Conservation (phyloP, 1,140 invertebrate species). For the Drosophila tristis region DNA sequence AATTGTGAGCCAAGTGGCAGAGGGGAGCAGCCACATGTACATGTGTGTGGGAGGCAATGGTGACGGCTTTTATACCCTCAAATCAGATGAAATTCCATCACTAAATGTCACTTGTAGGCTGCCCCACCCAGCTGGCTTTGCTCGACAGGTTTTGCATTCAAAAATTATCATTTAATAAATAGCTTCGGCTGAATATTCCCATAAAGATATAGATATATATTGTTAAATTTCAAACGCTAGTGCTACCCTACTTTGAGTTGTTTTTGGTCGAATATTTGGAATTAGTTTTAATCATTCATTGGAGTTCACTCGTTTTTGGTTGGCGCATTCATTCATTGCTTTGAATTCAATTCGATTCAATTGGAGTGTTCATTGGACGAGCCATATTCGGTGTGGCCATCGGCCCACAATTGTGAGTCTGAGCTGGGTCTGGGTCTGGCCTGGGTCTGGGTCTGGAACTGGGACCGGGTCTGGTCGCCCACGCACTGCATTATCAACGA, state of each 20-base stretch:
- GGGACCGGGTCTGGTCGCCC: slow-evolving; percentile 58
- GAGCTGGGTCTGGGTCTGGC: slow-evolving; percentile 13
- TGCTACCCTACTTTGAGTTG: background rate
- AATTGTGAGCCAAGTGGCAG: slow-evolving; percentile 11
- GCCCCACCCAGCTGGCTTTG: slow-evolving; percentile 23
- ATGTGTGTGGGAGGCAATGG: slow-evolving; percentile 5
- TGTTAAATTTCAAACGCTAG: slow-evolving; percentile 22
- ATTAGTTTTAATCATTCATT: slow-evolving; percentile 22
- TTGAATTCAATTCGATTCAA: slow-evolving; percentile 48
- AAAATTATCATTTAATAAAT: slow-evolving; percentile 13
- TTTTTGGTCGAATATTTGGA: slow-evolving; percentile 17
- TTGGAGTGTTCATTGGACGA: slow-evolving; percentile 66
- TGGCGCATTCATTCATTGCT: slow-evolving; percentile 15
- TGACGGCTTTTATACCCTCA: slow-evolving; percentile 26
- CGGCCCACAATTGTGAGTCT: slow-evolving; percentile 37
- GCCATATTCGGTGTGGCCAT: slow-evolving; percentile 64
- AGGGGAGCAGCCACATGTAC: background rate
- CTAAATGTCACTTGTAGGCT: background rate
- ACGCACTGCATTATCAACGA: slow-evolving; percentile 24
- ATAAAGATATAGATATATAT: background rate
- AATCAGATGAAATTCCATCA: too few species aligned
- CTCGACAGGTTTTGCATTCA: background rate
- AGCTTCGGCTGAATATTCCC: slow-evolving; percentile 13
- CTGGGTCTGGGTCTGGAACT: slow-evolving; percentile 8
- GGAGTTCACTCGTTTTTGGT: slow-evolving; percentile 25